Conservation (phyloP, 1,140 invertebrate genomes). For the Orius laevigatus region DNA sequence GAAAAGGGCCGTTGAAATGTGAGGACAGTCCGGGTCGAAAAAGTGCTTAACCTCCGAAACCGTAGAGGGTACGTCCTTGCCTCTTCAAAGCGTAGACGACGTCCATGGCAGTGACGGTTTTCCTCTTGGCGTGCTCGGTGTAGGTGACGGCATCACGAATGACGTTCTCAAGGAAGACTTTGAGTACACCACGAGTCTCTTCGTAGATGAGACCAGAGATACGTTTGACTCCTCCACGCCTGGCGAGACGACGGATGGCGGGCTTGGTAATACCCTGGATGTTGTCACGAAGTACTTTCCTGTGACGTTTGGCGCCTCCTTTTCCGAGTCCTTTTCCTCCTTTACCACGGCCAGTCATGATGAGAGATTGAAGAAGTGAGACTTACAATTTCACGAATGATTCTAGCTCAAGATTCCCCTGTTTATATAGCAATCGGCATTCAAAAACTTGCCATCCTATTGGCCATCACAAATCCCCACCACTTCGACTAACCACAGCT, state of each 20-base stretch:
- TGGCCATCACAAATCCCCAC: no score
- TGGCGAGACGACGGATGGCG: constrained; percentile 40
- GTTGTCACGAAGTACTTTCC: constrained; percentile 50
- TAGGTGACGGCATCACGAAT: constrained; percentile 72
- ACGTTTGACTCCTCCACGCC: constrained; percentile 58
- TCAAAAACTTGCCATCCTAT: no score
- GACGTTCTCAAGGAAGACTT: constrained; percentile 66
- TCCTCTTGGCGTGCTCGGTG: constrained; percentile 65
- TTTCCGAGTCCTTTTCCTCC: constrained; percentile 50
- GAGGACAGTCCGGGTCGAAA: no score
- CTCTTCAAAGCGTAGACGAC: constrained; percentile 72
- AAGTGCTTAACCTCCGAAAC: constrained; percentile 39
- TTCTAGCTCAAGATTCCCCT: no score
- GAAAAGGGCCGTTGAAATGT: no score
- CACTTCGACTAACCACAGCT: no score
- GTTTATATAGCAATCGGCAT: no score
- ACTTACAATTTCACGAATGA: no score
- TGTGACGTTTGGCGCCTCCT: constrained; percentile 50
- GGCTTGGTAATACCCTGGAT: constrained; percentile 58
- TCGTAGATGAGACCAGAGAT: constrained; percentile 44
- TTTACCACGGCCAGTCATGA: constrained; percentile 46
- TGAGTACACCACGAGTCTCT: constrained; percentile 41
- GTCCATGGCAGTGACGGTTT: constrained; percentile 74
- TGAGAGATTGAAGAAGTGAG: no score
- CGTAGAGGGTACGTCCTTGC: constrained; percentile 54